phyloP scores from a whole-genome alignment of 2,797 vertebrate species.

The Varecia variegata region DNA sequence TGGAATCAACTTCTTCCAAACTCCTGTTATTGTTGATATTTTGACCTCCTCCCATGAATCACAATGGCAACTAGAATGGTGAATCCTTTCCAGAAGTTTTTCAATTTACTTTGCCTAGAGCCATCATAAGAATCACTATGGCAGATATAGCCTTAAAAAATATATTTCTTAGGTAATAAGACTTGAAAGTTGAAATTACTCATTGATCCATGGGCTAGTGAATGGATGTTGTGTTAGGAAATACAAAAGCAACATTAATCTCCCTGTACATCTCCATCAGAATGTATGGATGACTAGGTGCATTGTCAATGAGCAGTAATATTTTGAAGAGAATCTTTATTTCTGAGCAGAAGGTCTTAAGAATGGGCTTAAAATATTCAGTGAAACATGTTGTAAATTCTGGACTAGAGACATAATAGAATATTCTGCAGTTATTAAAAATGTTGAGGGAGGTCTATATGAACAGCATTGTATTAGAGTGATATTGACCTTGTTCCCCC shows the following conservation, averaged over 20 bases:
- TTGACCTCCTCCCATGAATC: background rate
- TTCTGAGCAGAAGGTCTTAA: background rate
- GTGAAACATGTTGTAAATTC: background rate
- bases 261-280: background rate
- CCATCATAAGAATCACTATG: background rate
- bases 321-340: background rate
- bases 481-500: background rate
- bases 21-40: background rate
- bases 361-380: background rate
- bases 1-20: background rate
- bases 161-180: background rate
- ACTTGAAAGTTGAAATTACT: background rate
- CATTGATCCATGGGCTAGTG: background rate
- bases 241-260: background rate
- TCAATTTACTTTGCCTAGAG: background rate
- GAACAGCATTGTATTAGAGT: background rate
- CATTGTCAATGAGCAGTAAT: background rate
- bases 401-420: background rate
- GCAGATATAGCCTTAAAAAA: background rate
- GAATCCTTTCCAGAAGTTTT: background rate
- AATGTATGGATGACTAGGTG: background rate
- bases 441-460: background rate
- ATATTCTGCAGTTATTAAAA: conserved; percentile 16
- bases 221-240: background rate
- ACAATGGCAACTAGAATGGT: background rate